Percentiles rank a stretch among this genome's conserved stretches.
Evolutionary conservation across 2,113 vertebrate species (phyloP).

Genomic region (Gymnobelideus leadbeateri): DNA sequence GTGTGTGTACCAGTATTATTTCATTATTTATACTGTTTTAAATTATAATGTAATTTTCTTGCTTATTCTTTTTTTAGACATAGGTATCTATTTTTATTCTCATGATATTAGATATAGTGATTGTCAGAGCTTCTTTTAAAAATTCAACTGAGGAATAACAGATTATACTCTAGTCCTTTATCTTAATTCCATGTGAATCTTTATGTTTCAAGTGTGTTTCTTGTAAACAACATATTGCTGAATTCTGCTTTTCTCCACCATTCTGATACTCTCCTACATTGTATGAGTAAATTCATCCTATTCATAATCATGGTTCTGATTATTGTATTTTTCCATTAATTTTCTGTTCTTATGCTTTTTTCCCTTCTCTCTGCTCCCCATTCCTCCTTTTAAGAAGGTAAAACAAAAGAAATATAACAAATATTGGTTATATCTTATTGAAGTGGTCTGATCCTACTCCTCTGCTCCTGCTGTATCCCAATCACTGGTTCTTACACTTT

Average conservation of each 20-base stretch:
- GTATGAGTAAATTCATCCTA: neutral
- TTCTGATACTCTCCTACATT: neutral
- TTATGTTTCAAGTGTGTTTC: neutral
- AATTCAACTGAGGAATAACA: too few relatives aligned
- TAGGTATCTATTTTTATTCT: too few relatives aligned
- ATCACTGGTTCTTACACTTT: neutral
- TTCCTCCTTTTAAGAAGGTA: neutral
- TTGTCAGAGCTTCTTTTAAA: too few relatives aligned
- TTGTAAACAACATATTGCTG: neutral
- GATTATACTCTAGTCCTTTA: too few relatives aligned
- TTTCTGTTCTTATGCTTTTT: neutral
- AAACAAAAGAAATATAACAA: neutral
- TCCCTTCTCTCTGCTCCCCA: neutral
- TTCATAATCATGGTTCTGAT: neutral
- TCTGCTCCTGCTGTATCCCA: neutral
- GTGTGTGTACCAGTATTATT: too few relatives aligned
- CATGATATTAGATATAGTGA: too few relatives aligned
- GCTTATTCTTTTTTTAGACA: too few relatives aligned
- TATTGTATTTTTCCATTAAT: neutral
- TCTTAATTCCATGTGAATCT: too few relatives aligned
- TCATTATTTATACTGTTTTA: too few relatives aligned
- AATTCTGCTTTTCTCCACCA: neutral
- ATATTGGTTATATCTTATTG: too few relatives aligned
- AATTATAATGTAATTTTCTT: too few relatives aligned
- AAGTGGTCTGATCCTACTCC: too few relatives aligned